These are phyloP conservation scores for Anthopleura xanthogrammica DNA, from an alignment of 92 coral and sea anemone genomes.

Conservation along the genomic window DNA sequence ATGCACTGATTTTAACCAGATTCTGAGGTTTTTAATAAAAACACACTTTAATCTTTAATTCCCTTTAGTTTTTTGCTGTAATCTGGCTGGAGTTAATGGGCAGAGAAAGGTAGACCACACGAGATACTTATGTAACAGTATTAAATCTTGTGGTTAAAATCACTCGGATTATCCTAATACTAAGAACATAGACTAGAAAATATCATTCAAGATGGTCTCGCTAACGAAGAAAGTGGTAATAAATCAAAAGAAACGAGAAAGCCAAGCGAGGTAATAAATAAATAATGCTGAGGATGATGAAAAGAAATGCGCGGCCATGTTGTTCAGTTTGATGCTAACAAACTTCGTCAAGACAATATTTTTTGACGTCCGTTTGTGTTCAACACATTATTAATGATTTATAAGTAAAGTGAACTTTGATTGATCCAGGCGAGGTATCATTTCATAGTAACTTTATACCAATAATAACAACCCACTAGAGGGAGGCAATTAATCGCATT, in stretches of 20 bases:
- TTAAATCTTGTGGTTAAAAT: background rate
- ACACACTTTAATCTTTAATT: background rate
- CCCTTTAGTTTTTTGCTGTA: background rate
- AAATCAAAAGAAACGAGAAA: background rate
- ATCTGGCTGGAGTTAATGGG: background rate
- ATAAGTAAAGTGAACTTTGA: too few species aligned
- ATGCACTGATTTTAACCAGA: background rate
- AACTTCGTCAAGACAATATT: too few species aligned
- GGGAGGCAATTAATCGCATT: background rate
- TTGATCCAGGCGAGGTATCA: too few species aligned
- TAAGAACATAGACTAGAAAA: background rate
- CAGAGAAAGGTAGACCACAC: background rate
- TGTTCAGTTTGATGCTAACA: too few species aligned
- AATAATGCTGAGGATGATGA: too few species aligned
- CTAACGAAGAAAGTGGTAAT: background rate
- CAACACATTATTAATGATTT: too few species aligned
- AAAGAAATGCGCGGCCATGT: too few species aligned
- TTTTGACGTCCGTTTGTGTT: too few species aligned
- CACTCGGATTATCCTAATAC: too few species aligned
- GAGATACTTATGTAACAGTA: background rate
- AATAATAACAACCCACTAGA: background rate
- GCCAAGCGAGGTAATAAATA: background rate
- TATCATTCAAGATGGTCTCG: background rate
- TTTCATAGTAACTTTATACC: too few species aligned
- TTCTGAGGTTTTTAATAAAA: constrained; percentile 2